phyloP scores from a whole-genome alignment of 1,140 invertebrate species.

The Ostrea denselamellosa region DNA sequence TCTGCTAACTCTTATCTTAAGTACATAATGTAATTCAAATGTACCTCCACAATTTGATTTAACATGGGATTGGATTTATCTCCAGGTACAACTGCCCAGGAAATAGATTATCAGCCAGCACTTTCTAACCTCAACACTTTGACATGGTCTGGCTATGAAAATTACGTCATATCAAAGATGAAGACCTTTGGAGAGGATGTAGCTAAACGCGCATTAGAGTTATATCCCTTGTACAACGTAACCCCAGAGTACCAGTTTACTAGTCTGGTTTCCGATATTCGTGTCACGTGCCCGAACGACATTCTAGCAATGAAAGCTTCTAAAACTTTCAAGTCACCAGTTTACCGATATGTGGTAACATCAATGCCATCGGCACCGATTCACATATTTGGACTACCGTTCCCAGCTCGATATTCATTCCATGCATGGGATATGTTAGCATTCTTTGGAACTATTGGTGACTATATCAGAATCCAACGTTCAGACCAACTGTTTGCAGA shows the following conservation, averaged over 20 bases:
- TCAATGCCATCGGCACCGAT: slow-evolving; percentile 60
- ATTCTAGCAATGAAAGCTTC: slow-evolving; percentile 51
- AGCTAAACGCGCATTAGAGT: slow-evolving; percentile 50
- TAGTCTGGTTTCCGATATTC: slow-evolving; percentile 61
- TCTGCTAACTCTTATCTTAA: too few relatives aligned
- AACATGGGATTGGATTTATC: neutral
- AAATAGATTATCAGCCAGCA: slow-evolving; percentile 57
- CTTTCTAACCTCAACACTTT: slow-evolving; percentile 57
- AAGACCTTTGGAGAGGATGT: slow-evolving; percentile 56
- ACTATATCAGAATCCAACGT: slow-evolving; percentile 53
- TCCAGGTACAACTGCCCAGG: slow-evolving; percentile 61
- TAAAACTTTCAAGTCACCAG: slow-evolving; percentile 54
- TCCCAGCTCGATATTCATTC: slow-evolving; percentile 60
- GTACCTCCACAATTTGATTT: too few relatives aligned
- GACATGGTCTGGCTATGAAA: slow-evolving; percentile 63
- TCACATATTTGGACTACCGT: slow-evolving; percentile 55
- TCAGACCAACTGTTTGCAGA: slow-evolving; percentile 64
- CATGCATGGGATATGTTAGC: slow-evolving; percentile 69
- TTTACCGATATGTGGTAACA: slow-evolving; percentile 65
- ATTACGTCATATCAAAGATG: slow-evolving; percentile 55
- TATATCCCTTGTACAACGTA: slow-evolving; percentile 58
- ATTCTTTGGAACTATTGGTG: slow-evolving; percentile 66
- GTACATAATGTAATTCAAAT: too few relatives aligned
- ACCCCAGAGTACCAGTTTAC: slow-evolving; percentile 63
- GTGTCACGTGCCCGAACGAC: slow-evolving; percentile 62